phyloP scores from a whole-genome alignment of 1,140 invertebrate genomes.

The Sycophaga agraensis region DNA sequence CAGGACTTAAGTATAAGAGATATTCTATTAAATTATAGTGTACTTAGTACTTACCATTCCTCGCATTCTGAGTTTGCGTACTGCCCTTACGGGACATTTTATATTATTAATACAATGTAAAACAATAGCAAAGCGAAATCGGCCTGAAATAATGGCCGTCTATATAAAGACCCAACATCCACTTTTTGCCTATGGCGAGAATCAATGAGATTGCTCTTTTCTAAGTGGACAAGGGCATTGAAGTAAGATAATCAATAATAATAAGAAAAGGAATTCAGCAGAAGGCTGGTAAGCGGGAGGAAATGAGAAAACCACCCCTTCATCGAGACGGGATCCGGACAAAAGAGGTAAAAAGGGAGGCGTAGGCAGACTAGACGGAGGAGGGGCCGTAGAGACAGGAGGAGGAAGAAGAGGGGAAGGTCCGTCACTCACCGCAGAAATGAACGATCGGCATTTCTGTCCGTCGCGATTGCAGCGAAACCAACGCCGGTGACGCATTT shows the following conservation, averaged over 20 bases:
- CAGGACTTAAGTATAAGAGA: too few relatives aligned
- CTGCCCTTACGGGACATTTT: too few relatives aligned
- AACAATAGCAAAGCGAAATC: too few relatives aligned
- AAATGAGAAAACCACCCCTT: conserved; percentile 29
- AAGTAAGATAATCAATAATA: conserved; percentile 30
- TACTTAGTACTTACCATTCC: too few relatives aligned
- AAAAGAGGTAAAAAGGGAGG: conserved; percentile 31
- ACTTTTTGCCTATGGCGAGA: conserved; percentile 20
- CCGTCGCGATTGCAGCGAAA: not conserved
- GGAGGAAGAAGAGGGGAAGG: conserved; percentile 7
- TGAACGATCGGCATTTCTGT: conserved; percentile 35
- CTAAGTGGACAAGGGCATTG: not conserved
- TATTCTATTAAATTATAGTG: too few relatives aligned
- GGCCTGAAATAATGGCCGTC: too few relatives aligned
- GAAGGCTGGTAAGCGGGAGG: conserved; percentile 17
- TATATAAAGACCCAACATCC: not conserved
- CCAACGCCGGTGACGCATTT: not conserved
- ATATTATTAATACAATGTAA: too few relatives aligned
- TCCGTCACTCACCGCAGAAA: conserved; percentile 31
- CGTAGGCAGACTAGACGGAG: not conserved
- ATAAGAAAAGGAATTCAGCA: conserved; percentile 28
- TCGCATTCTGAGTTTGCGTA: too few relatives aligned
- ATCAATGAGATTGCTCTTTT: conserved; percentile 22
- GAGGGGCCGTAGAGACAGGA: conserved; percentile 21
- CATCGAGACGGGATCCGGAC: conserved; percentile 28